These are phyloP conservation scores for Pseudomyrmex gracilis DNA, from an alignment of 1,140 invertebrate genomes.

Conservation along the genomic window DNA sequence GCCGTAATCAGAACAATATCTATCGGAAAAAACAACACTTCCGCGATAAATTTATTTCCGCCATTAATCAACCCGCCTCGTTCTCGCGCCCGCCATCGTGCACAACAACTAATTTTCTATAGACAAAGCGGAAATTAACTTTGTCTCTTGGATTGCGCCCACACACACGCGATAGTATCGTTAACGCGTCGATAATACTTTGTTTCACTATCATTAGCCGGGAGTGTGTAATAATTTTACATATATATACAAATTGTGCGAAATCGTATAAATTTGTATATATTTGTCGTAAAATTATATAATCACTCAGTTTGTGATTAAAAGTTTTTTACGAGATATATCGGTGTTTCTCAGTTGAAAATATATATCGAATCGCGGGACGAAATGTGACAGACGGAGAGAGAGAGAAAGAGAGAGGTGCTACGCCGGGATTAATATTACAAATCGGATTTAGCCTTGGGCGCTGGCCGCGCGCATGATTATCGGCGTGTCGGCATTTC, in stretches of 20 bases:
- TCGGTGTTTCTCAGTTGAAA: not conserved
- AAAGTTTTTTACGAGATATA: not conserved
- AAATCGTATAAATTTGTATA: no score
- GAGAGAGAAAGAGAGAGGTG: conserved; percentile 41
- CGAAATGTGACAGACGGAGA: not conserved
- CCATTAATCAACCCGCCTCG: conserved; percentile 46
- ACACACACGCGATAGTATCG: not conserved
- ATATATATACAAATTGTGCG: no score
- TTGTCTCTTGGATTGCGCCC: conserved; percentile 8
- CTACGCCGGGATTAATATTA: conserved; percentile 67
- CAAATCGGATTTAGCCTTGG: conserved; percentile 76
- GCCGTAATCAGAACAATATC: conserved; percentile 55
- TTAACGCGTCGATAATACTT: conserved; percentile 9
- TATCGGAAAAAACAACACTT: conserved; percentile 56
- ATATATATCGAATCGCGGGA: conserved; percentile 14
- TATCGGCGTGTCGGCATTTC: conserved; percentile 76
- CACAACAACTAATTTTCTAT: conserved; percentile 39
- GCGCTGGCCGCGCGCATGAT: conserved; percentile 71
- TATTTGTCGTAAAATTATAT: no score
- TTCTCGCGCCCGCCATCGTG: not conserved
- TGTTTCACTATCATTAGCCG: conserved; percentile 1
- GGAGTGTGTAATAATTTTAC: no score
- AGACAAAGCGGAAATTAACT: conserved; percentile 42
- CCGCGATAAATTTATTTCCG: conserved; percentile 37
- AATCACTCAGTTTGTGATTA: no score